Base-by-base conservation (phyloP, 2,888 invertebrate species). In the Thymelicus lineola region DNA sequence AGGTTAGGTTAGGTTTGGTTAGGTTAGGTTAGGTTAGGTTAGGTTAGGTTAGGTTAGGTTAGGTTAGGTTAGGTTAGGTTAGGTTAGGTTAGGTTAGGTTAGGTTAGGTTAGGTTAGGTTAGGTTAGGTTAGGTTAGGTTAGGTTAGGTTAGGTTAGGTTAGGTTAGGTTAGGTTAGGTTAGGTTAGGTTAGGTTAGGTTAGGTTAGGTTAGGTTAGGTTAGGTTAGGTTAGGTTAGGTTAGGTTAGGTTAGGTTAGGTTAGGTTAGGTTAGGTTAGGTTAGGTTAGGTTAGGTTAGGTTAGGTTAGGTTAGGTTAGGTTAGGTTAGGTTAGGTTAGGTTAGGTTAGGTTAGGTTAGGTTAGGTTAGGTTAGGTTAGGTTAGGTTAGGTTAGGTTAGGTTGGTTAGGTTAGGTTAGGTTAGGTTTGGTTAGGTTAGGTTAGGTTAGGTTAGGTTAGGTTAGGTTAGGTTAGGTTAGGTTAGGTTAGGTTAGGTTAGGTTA, bases 311-410 rank as follows among this genome's bases (percentile, higher is more conserved):
- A 69, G 69, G 62, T 69, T 63, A 63, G 69, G 62, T 69, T 63
- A 69, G 69, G 69, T 69, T 69, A 69, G 69, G 69, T 69, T 69
- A 69, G 69, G 69, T 69, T 69, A 69, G 63, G 70, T 63, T 70
- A 64, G 70, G 53, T 70, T 70, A 64, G 70, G 58, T 59, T 66
- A 68, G 68, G 71, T 72, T 69, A 65, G 71, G 71, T 68, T 71
- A 64, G 68, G 68, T 72, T 65, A 68, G 65, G 71, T 65, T 69
- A 68, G 71, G 71, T 72, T 72, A 68, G 71, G 68, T 69, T 68
- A 68, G 68, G 71, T 65, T 68, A 68, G 71, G 71, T 72, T 72
- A 68, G 71, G 71, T 72, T 65, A n/a, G n/a, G n/a, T n/a, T n/a
- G n/a, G n/a, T n/a, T n/a, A n/a, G n/a, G n/a, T n/a, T n/a, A n/a